Percentiles rank a stretch among this genome's conserved stretches.
Evolutionary conservation across 2,888 invertebrate species (phyloP).

Genomic region (Hecatera dysodea): DNA sequence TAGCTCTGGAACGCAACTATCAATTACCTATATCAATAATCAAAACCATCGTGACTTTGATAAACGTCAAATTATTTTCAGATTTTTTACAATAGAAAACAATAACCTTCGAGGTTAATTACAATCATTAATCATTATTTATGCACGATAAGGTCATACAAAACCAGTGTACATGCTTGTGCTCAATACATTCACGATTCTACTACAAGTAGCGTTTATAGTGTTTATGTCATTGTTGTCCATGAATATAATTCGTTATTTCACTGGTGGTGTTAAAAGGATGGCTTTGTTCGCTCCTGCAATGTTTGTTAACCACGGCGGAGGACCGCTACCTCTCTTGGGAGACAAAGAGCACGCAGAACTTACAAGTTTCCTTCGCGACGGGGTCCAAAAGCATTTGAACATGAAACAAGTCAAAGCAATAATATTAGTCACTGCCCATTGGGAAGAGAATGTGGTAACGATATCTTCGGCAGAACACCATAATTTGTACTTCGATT

Average conservation of each 20-base stretch:
- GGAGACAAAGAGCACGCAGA: constrained; percentile 84
- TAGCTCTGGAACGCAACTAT: constrained; percentile 30
- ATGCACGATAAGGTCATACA: constrained; percentile 59
- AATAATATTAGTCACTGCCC: constrained; percentile 86
- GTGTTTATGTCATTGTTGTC: constrained; percentile 86
- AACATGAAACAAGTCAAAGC: constrained; percentile 83
- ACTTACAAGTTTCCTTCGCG: constrained; percentile 82
- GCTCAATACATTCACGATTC: constrained; percentile 84
- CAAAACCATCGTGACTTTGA: constrained; percentile 33
- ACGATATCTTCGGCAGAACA: constrained; percentile 85
- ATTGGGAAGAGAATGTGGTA: constrained; percentile 85
- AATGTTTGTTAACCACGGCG: constrained; percentile 87
- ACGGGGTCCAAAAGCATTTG: constrained; percentile 83
- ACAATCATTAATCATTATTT: constrained; percentile 61
- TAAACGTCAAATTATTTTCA: constrained; percentile 40
- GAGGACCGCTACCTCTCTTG: constrained; percentile 85
- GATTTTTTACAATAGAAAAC: constrained; percentile 35
- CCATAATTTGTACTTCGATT: constrained; percentile 86
- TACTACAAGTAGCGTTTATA: constrained; percentile 83
- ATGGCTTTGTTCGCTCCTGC: constrained; percentile 86
- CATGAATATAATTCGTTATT: constrained; percentile 85
- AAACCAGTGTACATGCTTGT: constrained; percentile 82
- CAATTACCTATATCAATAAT: background rate
- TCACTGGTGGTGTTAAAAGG: constrained; percentile 77
- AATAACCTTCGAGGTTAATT: constrained; percentile 58